Percentiles rank a stretch among this genome's conserved stretches.
These are phyloP conservation scores for Tenodera sinensis DNA, from an alignment of 2,888 invertebrate genomes.

Conservation along the genomic window DNA sequence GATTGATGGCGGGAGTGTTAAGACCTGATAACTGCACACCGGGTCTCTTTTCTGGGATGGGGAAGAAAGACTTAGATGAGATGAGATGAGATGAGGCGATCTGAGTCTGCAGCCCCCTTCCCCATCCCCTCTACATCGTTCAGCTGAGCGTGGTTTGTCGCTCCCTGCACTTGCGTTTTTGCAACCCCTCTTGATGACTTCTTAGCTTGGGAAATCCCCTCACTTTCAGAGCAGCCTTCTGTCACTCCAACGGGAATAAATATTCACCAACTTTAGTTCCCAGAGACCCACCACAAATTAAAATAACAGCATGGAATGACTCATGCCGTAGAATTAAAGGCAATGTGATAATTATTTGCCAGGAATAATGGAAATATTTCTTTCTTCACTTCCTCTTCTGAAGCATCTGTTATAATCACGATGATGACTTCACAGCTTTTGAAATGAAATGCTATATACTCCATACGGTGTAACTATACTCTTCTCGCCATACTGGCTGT, in stretches of 20 bases:
- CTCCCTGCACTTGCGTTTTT: not conserved
- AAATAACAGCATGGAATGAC: not conserved
- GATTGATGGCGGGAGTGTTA: slow-evolving; percentile 17
- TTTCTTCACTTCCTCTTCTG: not conserved
- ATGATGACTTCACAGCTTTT: not conserved
- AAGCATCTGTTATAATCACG: not conserved
- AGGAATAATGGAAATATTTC: not conserved
- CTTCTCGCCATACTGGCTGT: too few species aligned
- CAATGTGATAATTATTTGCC: not conserved
- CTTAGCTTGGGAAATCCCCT: not conserved
- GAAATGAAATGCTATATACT: not conserved
- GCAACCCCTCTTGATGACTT: not conserved
- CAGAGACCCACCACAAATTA: not conserved
- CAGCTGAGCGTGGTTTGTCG: not conserved
- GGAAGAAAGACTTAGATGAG: not conserved
- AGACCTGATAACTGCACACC: slow-evolving; percentile 7
- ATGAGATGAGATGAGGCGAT: not conserved
- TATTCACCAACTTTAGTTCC: not conserved
- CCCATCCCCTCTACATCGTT: not conserved
- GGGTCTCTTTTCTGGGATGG: not conserved
- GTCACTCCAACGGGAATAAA: not conserved
- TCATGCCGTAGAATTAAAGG: not conserved
- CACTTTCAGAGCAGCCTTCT: not conserved
- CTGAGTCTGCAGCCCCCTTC: not conserved
- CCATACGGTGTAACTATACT: not conserved